Percentiles rank a stretch among this genome's conserved stretches.
Conservation (phyloP, 2,797 vertebrate genomes). For the Coregonus suidteri region DNA sequence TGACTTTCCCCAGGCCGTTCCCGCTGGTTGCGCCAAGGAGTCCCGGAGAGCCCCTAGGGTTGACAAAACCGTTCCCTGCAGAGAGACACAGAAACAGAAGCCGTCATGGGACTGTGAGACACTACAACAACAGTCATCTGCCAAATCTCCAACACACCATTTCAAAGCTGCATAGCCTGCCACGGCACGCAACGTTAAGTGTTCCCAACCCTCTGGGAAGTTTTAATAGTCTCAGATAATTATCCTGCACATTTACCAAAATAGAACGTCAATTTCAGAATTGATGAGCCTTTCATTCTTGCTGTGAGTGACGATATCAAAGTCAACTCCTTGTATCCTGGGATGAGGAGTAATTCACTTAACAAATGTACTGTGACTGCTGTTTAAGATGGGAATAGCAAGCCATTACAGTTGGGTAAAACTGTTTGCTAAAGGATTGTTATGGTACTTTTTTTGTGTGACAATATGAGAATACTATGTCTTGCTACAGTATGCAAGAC, state of each 20-base stretch:
- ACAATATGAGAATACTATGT: too few species aligned
- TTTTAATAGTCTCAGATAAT: conserved; percentile 82
- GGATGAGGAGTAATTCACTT: conserved; percentile 75
- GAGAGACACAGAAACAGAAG: conserved; percentile 72
- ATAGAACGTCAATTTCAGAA: conserved; percentile 82
- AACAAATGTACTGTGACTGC: conserved; percentile 83
- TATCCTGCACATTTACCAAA: conserved; percentile 80
- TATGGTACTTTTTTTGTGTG: conserved; percentile 19
- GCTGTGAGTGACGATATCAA: conserved; percentile 77
- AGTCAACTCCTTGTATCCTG: conserved; percentile 68
- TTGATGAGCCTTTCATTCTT: conserved; percentile 82
- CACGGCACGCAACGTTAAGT: conserved; percentile 74
- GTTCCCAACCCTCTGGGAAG: conserved; percentile 80
- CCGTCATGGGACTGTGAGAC: conserved; percentile 68
- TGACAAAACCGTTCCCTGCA: conserved; percentile 95
- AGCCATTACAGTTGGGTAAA: conserved; percentile 68
- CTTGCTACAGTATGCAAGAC: too few species aligned
- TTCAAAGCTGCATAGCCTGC: conserved; percentile 60
- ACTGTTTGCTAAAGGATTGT: conserved; percentile 53
- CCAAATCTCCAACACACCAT: conserved; percentile 59
- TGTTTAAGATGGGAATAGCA: conserved; percentile 72
- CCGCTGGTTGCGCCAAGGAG: conserved; percentile 87
- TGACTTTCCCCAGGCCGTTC: conserved; percentile 93
- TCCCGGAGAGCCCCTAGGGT: conserved; percentile 93
- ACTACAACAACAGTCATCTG: conserved; percentile 70